Base-by-base conservation (phyloP, 1,140 invertebrate genomes). In the Gyrodactylus salaris region DNA sequence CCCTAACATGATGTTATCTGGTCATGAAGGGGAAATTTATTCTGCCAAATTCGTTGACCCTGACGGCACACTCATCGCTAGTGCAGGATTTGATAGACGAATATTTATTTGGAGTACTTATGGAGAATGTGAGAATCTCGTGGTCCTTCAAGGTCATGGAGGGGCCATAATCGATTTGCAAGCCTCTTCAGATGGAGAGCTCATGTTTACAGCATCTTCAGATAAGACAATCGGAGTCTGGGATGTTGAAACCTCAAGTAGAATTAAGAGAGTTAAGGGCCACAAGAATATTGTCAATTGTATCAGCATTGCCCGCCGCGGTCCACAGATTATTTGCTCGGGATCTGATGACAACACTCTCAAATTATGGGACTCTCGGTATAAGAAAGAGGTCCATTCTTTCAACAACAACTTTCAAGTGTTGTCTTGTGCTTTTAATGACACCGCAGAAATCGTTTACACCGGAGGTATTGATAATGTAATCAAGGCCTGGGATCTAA, bases 41-140 rank as follows among this genome's bases (percentile, higher is more conserved):
- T 86, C 86, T 23, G 83, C 87, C 1, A 88, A 91, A 81, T 99
- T 98, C 82, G n/a, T 54, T n/a, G 91, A 94, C 80, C 91, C 92
- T 0, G 91, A 97, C 80, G 93, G 94, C 24, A 86, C 89, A 76
- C 86, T 92, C 78, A 80, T 98, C 23, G 89, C 90, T 7, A 92
- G 91, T 0, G 87, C 88, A 27, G 95, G 94, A n/a, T 93, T 91
- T 80, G 95, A 99, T 79, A 83, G 91, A 79, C 86, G 90, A 82
- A 92, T 99, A 76, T 91, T 91, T 94, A 84, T 98, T 76, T 99
- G 95, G 95, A 91, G 88, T 81, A 89, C 92, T 0, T 94, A 92
- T 81, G 93, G 89, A 1, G 91, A 99, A 78, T 98, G 93, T 83
- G 91, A 98, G 77, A 99, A 97, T 81, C 86, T 94, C 75, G 88